These are phyloP conservation scores for Folsomia candida DNA, from an alignment of 2,888 invertebrate species.

Conservation along the genomic window DNA sequence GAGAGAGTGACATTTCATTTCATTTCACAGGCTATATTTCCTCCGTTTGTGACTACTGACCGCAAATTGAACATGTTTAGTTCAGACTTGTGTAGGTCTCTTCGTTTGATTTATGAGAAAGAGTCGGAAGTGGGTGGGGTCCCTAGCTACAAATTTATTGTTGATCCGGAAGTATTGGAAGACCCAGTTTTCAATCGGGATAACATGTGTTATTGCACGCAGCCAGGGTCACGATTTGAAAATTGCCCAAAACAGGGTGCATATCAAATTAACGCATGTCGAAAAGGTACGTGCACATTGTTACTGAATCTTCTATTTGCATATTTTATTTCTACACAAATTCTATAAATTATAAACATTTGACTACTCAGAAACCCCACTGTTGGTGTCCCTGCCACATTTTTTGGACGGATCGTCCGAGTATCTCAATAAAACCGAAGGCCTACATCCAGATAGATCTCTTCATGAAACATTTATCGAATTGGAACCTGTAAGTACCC, in stretches of 20 bases:
- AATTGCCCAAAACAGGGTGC: conserved; percentile 34
- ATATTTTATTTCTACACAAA: neutral
- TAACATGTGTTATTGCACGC: conserved; percentile 41
- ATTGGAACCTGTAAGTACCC: conserved; percentile 34
- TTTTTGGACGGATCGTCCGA: conserved; percentile 33
- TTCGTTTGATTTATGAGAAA: conserved; percentile 28
- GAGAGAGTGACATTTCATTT: too few species aligned
- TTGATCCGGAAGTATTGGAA: conserved; percentile 25
- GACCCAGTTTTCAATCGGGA: conserved; percentile 33
- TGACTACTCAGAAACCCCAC: conserved; percentile 28
- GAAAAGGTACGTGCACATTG: conserved; percentile 25
- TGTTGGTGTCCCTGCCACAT: conserved; percentile 36
- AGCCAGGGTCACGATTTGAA: conserved; percentile 27
- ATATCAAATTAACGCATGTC: conserved; percentile 37
- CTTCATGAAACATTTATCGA: conserved; percentile 39
- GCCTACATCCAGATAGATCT: conserved; percentile 26
- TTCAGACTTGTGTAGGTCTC: conserved; percentile 32
- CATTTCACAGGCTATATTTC: conserved; percentile 34
- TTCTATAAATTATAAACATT: neutral
- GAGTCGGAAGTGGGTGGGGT: conserved; percentile 29
- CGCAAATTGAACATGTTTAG: conserved; percentile 31
- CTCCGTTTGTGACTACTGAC: conserved; percentile 36
- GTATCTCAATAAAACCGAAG: conserved; percentile 24
- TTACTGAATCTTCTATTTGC: neutral
- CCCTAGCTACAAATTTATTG: conserved; percentile 24